These are phyloP conservation scores for Tromatobia lineatoria DNA, from an alignment of 2,888 invertebrate genomes.

Conservation along the genomic window DNA sequence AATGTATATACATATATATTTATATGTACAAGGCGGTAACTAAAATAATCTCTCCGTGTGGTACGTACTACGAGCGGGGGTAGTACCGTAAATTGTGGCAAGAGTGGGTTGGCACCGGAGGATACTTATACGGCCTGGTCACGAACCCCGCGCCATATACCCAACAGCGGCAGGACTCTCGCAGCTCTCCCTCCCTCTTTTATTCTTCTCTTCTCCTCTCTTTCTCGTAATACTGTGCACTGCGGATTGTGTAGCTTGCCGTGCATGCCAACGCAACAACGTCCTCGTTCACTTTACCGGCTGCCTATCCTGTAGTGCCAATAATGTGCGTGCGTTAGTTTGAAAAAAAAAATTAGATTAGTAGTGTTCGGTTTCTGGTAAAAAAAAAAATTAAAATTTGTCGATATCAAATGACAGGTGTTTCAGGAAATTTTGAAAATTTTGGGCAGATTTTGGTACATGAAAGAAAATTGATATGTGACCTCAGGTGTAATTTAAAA, in stretches of 20 bases:
- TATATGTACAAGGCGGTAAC: slow-evolving; percentile 55
- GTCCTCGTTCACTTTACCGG: slow-evolving; percentile 50
- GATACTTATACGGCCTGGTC: slow-evolving; percentile 77
- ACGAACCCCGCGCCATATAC: slow-evolving; percentile 73
- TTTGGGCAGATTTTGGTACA: too few species aligned
- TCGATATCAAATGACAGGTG: too few species aligned
- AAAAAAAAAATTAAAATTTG: too few species aligned
- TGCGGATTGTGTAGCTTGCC: slow-evolving; percentile 36
- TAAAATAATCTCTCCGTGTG: slow-evolving; percentile 64
- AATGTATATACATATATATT: slow-evolving; percentile 35
- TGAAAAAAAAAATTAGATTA: too few species aligned
- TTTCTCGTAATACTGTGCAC: slow-evolving; percentile 37
- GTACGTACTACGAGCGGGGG: slow-evolving; percentile 61
- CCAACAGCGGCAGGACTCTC: slow-evolving; percentile 56
- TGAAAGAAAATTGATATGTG: not conserved
- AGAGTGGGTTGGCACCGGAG: slow-evolving; percentile 72
- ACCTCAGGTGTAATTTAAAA: too few species aligned
- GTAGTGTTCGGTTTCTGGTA: too few species aligned
- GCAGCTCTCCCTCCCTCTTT: slow-evolving; percentile 11
- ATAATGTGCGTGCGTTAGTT: not conserved
- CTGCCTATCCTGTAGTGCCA: slow-evolving; percentile 15
- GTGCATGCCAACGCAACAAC: slow-evolving; percentile 54
- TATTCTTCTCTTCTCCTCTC: slow-evolving; percentile 37
- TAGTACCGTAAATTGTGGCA: slow-evolving; percentile 74
- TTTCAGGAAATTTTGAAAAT: not conserved